Conservation (phyloP, 53 echinoderm and acorn worm species). For the Mesocentrotus franciscanus region DNA sequence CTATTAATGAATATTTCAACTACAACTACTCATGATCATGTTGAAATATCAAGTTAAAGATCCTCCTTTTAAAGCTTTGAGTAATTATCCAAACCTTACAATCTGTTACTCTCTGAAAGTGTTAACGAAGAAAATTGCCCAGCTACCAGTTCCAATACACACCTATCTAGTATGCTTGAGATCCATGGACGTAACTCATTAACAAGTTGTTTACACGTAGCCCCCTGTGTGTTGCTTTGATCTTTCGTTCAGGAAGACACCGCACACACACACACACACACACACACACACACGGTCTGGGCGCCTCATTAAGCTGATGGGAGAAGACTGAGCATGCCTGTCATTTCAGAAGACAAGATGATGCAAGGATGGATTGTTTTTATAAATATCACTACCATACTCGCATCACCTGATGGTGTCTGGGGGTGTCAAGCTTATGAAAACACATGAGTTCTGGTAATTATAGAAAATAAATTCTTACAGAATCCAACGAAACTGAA, state of each 20-base stretch:
- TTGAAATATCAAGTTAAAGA: no score
- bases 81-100: no score
- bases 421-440: no score
- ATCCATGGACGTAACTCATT: neutral
- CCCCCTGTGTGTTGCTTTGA: neutral
- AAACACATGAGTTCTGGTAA: no score
- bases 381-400: neutral
- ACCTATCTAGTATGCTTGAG: neutral
- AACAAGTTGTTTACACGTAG: neutral
- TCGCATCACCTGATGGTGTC: no score
- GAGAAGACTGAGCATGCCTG: conserved; percentile 19
- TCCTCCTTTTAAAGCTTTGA: no score
- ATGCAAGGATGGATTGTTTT: conserved; percentile 6
- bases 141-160: neutral
- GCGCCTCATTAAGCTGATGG: neutral
- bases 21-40: no score
- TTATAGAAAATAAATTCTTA: no score
- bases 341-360: conserved; percentile 32
- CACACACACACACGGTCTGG: neutral
- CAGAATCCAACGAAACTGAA: no score
- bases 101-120: no score
- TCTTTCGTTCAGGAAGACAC: neutral
- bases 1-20: no score
- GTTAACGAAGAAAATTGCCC: neutral
- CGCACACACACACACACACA: neutral